Percentiles rank a stretch among this genome's conserved stretches.
Conservation (phyloP, 2,113 vertebrate species). For the Arvicanthis niloticus region DNA sequence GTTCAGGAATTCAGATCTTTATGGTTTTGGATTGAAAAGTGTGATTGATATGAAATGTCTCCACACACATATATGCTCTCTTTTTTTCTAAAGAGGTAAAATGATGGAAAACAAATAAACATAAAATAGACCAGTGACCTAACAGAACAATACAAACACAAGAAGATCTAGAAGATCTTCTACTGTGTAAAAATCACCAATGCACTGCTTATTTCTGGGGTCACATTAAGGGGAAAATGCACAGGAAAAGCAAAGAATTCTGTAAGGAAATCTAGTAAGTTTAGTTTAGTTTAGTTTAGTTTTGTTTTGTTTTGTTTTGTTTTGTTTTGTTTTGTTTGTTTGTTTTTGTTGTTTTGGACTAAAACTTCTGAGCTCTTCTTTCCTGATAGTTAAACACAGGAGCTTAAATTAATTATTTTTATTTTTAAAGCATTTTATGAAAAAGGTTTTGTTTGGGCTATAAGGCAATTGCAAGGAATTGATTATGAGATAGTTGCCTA, state of each 20-base stretch:
- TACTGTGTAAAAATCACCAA: not conserved
- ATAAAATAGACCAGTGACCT: not conserved
- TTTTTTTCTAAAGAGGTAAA: not conserved
- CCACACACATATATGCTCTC: not conserved
- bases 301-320: too few relatives aligned
- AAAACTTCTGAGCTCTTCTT: constrained; percentile 49
- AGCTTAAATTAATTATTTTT: constrained; percentile 39
- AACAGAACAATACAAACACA: not conserved
- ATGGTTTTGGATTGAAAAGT: not conserved
- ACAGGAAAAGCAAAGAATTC: not conserved
- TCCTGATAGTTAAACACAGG: constrained; percentile 5
- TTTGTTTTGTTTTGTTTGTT: too few relatives aligned
- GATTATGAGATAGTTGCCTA: constrained; percentile 62
- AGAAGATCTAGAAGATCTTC: not conserved
- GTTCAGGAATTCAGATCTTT: not conserved
- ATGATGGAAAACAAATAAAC: not conserved
- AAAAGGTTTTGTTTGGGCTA: constrained; percentile 47
- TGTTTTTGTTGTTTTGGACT: too few relatives aligned
- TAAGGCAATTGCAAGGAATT: constrained; percentile 44
- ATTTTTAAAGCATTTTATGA: not conserved
- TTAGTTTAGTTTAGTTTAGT: too few relatives aligned
- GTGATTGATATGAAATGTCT: not conserved
- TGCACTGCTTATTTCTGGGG: not conserved
- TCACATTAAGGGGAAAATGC: constrained; percentile 18
- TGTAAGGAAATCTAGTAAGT: not conserved